phyloP scores from a whole-genome alignment of 1,140 invertebrate genomes.

The Trypoxylus dichotomus region DNA sequence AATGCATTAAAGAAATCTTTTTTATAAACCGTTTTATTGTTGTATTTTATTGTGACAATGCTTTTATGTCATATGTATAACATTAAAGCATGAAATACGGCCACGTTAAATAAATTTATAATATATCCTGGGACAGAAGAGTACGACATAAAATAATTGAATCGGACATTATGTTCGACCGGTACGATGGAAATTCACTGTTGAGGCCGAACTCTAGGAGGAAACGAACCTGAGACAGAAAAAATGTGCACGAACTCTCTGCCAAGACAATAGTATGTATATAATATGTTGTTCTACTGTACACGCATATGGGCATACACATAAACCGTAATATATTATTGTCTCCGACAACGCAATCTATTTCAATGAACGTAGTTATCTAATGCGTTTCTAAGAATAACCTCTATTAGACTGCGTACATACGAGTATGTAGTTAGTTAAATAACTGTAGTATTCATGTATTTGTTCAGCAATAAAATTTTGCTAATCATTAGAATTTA shows the following conservation, averaged over 20 bases:
- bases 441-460: no score
- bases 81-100: not conserved
- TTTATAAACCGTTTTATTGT: no score
- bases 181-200: not conserved
- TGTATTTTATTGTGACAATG: no score
- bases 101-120: not conserved
- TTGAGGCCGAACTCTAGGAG: not conserved
- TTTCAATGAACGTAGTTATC: no score
- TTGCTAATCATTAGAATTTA: no score
- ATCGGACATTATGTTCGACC: not conserved
- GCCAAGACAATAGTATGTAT: not conserved
- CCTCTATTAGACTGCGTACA: no score
- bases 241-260: not conserved
- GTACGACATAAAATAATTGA: not conserved
- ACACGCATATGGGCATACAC: not conserved
- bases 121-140: not conserved
- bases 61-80: no score
- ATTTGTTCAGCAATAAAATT: no score
- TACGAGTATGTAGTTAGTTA: no score
- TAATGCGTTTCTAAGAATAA: no score
- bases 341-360: not conserved
- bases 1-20: no score
- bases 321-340: not conserved
- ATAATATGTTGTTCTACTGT: not conserved
- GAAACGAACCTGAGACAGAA: not conserved